phyloP scores from a whole-genome alignment of 2,113 vertebrate species.

The Columba livia region DNA sequence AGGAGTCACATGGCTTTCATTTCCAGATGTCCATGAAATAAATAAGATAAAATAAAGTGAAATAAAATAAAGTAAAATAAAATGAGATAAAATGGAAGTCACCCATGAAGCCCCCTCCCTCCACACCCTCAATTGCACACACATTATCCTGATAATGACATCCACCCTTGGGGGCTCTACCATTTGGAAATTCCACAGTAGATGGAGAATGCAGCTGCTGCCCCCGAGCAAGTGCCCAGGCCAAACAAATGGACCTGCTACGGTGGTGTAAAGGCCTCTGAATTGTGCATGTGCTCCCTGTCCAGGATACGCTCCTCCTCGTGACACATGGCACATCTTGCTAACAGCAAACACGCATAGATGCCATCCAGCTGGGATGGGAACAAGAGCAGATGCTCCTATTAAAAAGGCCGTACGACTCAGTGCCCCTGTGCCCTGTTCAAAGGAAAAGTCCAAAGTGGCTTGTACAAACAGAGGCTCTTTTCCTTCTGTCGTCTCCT shows the following conservation, averaged over 20 bases:
- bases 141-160: background rate
- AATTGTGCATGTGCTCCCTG: background rate
- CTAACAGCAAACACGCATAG: conserved; percentile 28
- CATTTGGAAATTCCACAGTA: conserved; percentile 38
- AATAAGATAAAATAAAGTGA: background rate
- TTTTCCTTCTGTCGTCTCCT: conserved; percentile 29
- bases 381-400: conserved; percentile 53
- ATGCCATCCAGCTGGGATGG: conserved; percentile 49
- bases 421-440: conserved; percentile 26
- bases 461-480: conserved; percentile 3
- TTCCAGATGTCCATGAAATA: conserved; percentile 11
- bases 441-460: conserved; percentile 43
- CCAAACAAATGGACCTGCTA: conserved; percentile 23
- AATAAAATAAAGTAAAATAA: background rate
- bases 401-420: conserved; percentile 45
- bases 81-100: background rate
- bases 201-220: conserved; percentile 26
- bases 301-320: background rate
- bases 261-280: background rate
- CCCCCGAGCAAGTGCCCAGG: background rate
- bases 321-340: background rate
- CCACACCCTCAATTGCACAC: background rate
- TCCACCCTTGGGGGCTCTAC: background rate
- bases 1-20: background rate
- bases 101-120: background rate